A percentile compares a stretch with the other conserved stretches of the same genome.
Evolutionary conservation across 2,797 vertebrate genomes (phyloP).

Genomic region (Morus bassanus): DNA sequence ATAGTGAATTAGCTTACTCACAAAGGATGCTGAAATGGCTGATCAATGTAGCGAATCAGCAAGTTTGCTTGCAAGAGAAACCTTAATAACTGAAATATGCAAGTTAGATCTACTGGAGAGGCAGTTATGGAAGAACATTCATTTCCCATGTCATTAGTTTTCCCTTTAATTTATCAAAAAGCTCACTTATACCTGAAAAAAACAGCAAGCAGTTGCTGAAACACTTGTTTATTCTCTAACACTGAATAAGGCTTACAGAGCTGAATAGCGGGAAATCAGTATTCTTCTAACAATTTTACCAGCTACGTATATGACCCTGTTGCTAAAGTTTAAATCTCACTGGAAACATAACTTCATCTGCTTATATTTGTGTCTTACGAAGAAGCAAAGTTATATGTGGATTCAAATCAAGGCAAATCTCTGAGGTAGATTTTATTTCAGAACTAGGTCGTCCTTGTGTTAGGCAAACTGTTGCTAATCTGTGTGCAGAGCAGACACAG

Average conservation of each 20-base stretch:
- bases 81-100: background rate
- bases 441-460: background rate
- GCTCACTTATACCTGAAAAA: background rate
- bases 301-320: background rate
- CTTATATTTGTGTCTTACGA: background rate
- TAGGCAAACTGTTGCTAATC: background rate
- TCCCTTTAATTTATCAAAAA: background rate
- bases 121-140: background rate
- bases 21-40: background rate
- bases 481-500: background rate
- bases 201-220: background rate
- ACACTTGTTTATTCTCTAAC: background rate
- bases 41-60: background rate
- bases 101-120: background rate
- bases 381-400: background rate
- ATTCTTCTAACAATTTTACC: background rate
- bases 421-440: background rate
- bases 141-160: background rate
- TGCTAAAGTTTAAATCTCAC: background rate
- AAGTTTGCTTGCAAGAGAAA: background rate
- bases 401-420: background rate
- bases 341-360: background rate
- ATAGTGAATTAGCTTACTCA: background rate
- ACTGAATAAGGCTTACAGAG: background rate
- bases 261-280: background rate